These are phyloP conservation scores for Nannoperca obscura DNA, from an alignment of 2,797 vertebrate species.

Conservation along the genomic window DNA sequence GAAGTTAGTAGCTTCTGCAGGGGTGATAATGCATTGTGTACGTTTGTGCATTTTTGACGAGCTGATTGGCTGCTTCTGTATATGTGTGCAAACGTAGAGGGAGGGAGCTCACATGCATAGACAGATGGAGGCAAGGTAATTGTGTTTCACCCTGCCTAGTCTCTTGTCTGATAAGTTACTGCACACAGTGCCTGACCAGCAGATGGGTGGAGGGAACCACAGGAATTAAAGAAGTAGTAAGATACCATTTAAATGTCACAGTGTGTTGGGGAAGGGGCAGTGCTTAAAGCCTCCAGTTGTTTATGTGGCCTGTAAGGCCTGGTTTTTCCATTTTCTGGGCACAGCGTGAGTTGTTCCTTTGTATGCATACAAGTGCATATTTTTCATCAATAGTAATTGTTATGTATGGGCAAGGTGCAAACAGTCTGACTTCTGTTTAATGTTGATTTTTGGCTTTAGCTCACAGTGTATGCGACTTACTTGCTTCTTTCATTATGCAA, in stretches of 20 bases:
- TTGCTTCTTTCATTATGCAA: background rate
- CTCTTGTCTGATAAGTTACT: conserved; percentile 59
- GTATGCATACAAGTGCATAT: conserved; percentile 9
- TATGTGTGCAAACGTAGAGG: conserved; percentile 37
- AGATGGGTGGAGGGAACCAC: conserved; percentile 47
- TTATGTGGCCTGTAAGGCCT: conserved; percentile 8
- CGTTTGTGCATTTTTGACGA: conserved; percentile 6
- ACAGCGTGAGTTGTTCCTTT: conserved; percentile 1
- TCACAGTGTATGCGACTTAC: background rate
- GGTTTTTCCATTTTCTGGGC: conserved; percentile 22
- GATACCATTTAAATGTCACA: conserved; percentile 62
- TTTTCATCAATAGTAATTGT: conserved; percentile 35
- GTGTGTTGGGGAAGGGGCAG: conserved; percentile 30
- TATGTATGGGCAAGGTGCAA: background rate
- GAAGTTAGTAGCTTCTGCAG: conserved; percentile 29
- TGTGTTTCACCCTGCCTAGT: conserved; percentile 61
- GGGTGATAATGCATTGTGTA: conserved; percentile 26
- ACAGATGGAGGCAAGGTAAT: conserved; percentile 70
- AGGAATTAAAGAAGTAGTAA: conserved; percentile 57
- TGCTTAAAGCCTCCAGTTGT: conserved; percentile 19
- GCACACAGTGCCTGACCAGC: conserved; percentile 36
- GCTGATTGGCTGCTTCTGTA: conserved; percentile 8
- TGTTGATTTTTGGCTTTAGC: background rate
- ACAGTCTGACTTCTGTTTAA: background rate
- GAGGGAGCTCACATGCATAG: conserved; percentile 29